Base-by-base conservation (phyloP, 1,140 invertebrate genomes). In the Pteromalus puparum region DNA sequence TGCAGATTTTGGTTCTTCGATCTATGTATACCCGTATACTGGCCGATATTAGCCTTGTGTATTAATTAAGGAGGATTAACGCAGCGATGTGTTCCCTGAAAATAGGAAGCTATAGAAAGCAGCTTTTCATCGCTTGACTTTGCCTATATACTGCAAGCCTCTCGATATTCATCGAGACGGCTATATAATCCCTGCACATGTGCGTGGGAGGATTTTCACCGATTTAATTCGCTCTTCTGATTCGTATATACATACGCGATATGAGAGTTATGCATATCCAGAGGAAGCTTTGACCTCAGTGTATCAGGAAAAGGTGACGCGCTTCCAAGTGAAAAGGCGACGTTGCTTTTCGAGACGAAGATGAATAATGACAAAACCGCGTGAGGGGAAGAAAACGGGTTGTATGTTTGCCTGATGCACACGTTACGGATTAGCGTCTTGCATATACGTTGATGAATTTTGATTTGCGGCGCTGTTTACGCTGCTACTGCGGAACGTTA, bases 51-150 rank as follows among this genome's bases (percentile, higher is more conserved):
- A 42, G 70, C 3, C n/a, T 21, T 18, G 61, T 26, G 15, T 85
- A 77, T 77, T 70, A 81, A 81, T 76, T 75, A 48, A 76, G 30
- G 1, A 18, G 48, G 46, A 81, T 81, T 81, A 85, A 75, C 48
- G 61, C 30, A 38, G 68, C 72, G 26, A n/a, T 48, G 46, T 48
- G 46, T 48, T 48, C 15, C 12, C 6, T 1, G 46, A 48, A 48
- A 48, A 48, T 48, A 48, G 46, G 12, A n/a, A n/a, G n/a, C n/a
- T n/a, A n/a, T n/a, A n/a, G n/a, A n/a, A n/a, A 15, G 46, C 13
- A 18, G 46, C 46, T 48, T 48, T 48, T 48, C 46, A 10, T 18
- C 42, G 42, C 42, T 46, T 10, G 9, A 46, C 2, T 46, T 46
- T 46, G 42, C 10, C 2, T 13, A 48, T 46, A 13, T 46, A 46